phyloP scores from a whole-genome alignment of 2,113 vertebrate genomes.

The Callopanchax toddi region DNA sequence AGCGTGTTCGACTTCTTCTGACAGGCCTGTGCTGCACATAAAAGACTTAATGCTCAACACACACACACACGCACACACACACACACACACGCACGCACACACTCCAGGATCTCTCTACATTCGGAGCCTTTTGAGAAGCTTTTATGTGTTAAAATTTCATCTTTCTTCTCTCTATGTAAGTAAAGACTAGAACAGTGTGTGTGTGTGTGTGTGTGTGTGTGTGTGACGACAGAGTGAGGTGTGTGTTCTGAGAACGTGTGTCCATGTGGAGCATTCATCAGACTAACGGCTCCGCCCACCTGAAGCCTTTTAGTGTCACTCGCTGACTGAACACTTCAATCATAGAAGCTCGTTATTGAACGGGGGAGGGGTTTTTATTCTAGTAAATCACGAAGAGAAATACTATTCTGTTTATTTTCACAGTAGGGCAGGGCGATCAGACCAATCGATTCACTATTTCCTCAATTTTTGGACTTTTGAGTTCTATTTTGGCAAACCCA shows the following conservation, averaged over 20 bases:
- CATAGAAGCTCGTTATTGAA: no score
- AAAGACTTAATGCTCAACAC: not conserved
- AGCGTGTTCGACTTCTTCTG: constrained; percentile 48
- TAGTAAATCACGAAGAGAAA: no score
- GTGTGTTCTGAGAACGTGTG: constrained; percentile 13
- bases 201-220: no score
- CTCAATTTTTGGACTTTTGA: no score
- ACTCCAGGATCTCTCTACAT: constrained; percentile 41
- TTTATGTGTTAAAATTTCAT: constrained; percentile 70
- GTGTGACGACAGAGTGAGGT: constrained; percentile 50
- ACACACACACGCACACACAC: not conserved
- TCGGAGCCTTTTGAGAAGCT: constrained; percentile 59
- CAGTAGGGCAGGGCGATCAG: no score
- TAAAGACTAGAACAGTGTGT: constrained; percentile 70
- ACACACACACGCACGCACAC: not conserved
- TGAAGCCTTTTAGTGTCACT: no score
- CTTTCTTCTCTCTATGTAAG: constrained; percentile 65
- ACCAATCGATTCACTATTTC: no score
- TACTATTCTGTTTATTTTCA: no score
- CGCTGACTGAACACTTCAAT: no score
- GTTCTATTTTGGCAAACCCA: no score
- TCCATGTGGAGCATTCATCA: constrained; percentile 40
- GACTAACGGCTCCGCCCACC: no score
- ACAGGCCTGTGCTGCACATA: constrained; percentile 34
- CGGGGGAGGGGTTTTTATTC: no score